These are phyloP conservation scores for Macrotrachela quadricornifera DNA, from an alignment of 1,140 invertebrate species.

Conservation along the genomic window DNA sequence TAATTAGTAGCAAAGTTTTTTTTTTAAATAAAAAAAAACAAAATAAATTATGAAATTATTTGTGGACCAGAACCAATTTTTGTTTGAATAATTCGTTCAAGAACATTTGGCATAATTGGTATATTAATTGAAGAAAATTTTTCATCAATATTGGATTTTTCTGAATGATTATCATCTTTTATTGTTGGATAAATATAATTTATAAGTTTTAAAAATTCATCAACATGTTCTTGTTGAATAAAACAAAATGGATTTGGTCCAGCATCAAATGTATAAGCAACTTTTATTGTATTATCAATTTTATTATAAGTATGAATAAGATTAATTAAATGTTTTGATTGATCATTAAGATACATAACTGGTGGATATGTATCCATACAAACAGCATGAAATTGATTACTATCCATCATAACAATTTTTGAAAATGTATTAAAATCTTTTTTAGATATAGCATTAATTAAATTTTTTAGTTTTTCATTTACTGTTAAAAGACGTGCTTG, in stretches of 20 bases:
- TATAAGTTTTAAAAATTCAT: neutral
- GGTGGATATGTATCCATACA: slow-evolving; percentile 85
- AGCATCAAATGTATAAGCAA: slow-evolving; percentile 88
- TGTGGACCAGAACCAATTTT: too few species aligned
- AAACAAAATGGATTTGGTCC: slow-evolving; percentile 81
- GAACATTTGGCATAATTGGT: too few species aligned
- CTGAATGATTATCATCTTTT: too few species aligned
- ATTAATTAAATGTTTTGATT: slow-evolving; percentile 52
- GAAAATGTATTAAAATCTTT: slow-evolving; percentile 70
- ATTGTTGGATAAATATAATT: neutral
- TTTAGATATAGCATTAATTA: slow-evolving; percentile 50
- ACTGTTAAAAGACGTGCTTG: slow-evolving; percentile 45
- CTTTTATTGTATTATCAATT: slow-evolving; percentile 28
- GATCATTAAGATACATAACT: slow-evolving; percentile 67
- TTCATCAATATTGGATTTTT: too few species aligned
- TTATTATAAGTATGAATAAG: slow-evolving; percentile 64
- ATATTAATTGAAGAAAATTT: too few species aligned
- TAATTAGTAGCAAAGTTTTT: too few species aligned
- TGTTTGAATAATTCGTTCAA: too few species aligned
- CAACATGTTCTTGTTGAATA: neutral
- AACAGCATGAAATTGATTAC: slow-evolving; percentile 87
- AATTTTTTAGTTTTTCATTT: slow-evolving; percentile 43
- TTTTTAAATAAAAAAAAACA: too few species aligned
- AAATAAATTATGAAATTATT: too few species aligned
- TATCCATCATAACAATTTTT: slow-evolving; percentile 45